Evolutionary conservation across 2,797 vertebrate genomes (phyloP).

Genomic region (Poeciliopsis infans): DNA sequence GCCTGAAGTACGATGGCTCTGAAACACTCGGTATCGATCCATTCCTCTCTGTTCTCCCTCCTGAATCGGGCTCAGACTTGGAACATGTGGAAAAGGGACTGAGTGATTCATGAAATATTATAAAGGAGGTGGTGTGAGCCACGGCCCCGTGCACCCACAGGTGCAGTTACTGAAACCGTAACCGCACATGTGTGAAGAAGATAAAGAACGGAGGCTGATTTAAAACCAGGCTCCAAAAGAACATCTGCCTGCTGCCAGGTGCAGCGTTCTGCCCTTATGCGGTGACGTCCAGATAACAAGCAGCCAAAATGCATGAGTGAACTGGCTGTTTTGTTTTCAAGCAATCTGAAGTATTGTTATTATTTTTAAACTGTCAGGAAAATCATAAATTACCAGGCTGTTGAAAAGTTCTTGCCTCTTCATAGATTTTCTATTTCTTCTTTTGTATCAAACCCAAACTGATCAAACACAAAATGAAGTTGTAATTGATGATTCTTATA

Average conservation of each 20-base stretch:
- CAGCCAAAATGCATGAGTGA: conserved; percentile 46
- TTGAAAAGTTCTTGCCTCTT: neutral
- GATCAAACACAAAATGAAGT: neutral
- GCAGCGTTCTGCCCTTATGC: conserved; percentile 18
- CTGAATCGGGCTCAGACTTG: neutral
- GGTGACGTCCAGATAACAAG: conserved; percentile 23
- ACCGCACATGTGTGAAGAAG: conserved; percentile 53
- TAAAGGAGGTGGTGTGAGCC: conserved; percentile 9
- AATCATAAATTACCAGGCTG: neutral
- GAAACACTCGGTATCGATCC: neutral
- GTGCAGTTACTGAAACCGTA: conserved; percentile 44
- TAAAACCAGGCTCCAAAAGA: conserved; percentile 45
- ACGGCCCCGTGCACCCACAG: conserved; percentile 25
- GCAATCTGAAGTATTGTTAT: conserved; percentile 15
- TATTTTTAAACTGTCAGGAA: conserved; percentile 1
- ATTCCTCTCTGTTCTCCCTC: neutral
- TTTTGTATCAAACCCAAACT: neutral
- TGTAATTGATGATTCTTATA: neutral
- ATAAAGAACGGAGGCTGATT: conserved; percentile 56
- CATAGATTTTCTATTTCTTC: neutral
- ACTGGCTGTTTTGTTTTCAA: conserved; percentile 21
- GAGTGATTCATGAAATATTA: conserved; percentile 14
- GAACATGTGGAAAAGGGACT: neutral
- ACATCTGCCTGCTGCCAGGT: conserved; percentile 45
- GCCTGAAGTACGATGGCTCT: neutral